Base-by-base conservation (phyloP, 2,797 vertebrate species). In the Carduelis carduelis region DNA sequence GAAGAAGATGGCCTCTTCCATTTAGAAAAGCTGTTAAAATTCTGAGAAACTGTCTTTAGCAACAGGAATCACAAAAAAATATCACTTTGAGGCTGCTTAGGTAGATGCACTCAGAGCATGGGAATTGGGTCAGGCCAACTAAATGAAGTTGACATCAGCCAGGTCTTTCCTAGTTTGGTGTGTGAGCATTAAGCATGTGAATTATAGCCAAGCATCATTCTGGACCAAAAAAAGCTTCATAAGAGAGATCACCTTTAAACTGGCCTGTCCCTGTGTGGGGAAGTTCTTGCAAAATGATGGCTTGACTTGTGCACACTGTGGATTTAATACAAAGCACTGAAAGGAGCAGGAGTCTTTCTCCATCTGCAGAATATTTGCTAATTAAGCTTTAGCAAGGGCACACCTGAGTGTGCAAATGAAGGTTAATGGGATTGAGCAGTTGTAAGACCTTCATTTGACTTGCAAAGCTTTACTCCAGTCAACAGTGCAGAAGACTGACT, bases 351-450 rank as follows among this genome's bases (percentile, higher is more conserved):
- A 80, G n/a, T 70, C 8, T 50, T 85, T 82, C 30, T 93, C 43
- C 34, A 61, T 55, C 64, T 95, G 84, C 39, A 57, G 75, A 89
- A 68, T 82, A 72, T 81, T 85, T 75, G 22, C 90, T 61, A 81
- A 61, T 78, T 44, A 85, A 93, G 76, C 89, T 89, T 90, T 57
- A 63, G 53, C 82, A 68, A 83, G 84, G 82, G 46, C 82, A 75
- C 35, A 49, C 23, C 55, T 83, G 24, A 64, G 41, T 32, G 70
- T 94, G 81, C 70, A 82, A 76, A 94, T 61, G 68, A 61, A 85
- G 68, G 57, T 78, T 94, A 94, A 96, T 91, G 92, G 74, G 92
- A 92, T 78, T 87, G 89, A 93, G 76, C 71, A 27, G 75, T 57
- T 92, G 12, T 65, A 71, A 91, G 61, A 90, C 87, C 90, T 93